Evolutionary conservation across 2,888 invertebrate genomes (phyloP).

Genomic region (Microctonus aethiopoides): DNA sequence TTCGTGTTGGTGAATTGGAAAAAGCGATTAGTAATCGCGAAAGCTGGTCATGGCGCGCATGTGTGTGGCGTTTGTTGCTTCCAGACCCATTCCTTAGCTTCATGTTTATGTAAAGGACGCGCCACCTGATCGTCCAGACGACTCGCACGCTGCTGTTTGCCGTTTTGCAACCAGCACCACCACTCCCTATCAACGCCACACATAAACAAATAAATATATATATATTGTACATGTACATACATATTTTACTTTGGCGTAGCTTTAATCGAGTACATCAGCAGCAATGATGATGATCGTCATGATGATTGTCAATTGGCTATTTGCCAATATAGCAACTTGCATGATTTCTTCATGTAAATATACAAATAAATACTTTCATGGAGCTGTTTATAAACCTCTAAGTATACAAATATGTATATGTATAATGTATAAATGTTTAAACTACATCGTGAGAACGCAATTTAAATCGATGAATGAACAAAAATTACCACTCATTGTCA

Average conservation of each 20-base stretch:
- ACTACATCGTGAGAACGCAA: background rate
- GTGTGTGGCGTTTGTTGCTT: background rate
- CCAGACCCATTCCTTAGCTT: conserved; percentile 12
- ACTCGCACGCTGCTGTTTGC: background rate
- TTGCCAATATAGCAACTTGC: background rate
- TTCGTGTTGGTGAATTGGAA: background rate
- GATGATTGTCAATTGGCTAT: background rate
- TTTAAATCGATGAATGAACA: conserved; percentile 2
- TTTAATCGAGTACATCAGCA: background rate
- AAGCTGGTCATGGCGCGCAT: background rate
- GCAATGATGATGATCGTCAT: background rate
- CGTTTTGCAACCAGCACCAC: background rate
- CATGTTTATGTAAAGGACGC: conserved; percentile 20
- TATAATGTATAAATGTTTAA: background rate
- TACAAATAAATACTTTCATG: background rate
- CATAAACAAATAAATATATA: background rate
- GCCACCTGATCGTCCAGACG: conserved; percentile 9
- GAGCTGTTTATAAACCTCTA: no score
- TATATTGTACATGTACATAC: background rate
- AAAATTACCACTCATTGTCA: background rate
- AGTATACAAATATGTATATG: background rate
- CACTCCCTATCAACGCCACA: no score
- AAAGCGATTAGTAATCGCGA: conserved; percentile 24
- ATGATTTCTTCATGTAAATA: background rate
- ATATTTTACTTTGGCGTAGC: background rate